phyloP scores from a whole-genome alignment of 2,113 vertebrate species.

The Cryptotis parvus region DNA sequence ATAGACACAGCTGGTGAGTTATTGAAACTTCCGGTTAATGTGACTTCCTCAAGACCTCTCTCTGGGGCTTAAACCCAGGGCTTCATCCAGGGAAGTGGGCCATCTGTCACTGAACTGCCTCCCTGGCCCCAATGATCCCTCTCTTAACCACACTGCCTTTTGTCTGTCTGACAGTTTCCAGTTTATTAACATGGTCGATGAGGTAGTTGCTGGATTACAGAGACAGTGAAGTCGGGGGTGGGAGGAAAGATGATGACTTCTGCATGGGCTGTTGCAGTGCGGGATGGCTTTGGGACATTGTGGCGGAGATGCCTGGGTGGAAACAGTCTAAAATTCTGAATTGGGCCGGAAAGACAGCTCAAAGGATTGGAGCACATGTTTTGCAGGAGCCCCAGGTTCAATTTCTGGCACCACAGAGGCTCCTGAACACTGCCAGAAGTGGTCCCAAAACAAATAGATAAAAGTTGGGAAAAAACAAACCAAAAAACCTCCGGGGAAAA shows the following conservation, averaged over 20 bases:
- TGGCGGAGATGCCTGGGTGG: neutral
- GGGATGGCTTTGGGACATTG: slow-evolving; percentile 21
- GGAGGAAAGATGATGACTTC: neutral
- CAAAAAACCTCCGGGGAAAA: no score
- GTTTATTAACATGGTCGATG: slow-evolving; percentile 2
- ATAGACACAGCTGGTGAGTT: neutral
- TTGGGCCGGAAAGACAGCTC: no score
- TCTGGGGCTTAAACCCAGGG: no score
- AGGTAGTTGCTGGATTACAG: neutral
- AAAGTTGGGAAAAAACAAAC: no score
- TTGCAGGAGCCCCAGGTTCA: neutral
- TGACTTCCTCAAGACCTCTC: neutral
- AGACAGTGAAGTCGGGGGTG: neutral
- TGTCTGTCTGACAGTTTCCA: neutral
- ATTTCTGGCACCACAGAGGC: neutral
- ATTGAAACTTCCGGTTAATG: neutral
- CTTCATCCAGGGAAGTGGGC: no score
- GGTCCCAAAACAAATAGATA: no score
- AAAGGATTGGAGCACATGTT: neutral
- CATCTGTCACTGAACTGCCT: no score
- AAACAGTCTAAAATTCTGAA: slow-evolving; percentile 50
- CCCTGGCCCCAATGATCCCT: neutral
- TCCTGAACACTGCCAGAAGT: no score
- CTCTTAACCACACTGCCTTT: neutral
- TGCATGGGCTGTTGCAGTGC: slow-evolving; percentile 28